These are phyloP conservation scores for Halocynthia roretzi DNA, from an alignment of 23 tunicate species.

Conservation along the genomic window DNA sequence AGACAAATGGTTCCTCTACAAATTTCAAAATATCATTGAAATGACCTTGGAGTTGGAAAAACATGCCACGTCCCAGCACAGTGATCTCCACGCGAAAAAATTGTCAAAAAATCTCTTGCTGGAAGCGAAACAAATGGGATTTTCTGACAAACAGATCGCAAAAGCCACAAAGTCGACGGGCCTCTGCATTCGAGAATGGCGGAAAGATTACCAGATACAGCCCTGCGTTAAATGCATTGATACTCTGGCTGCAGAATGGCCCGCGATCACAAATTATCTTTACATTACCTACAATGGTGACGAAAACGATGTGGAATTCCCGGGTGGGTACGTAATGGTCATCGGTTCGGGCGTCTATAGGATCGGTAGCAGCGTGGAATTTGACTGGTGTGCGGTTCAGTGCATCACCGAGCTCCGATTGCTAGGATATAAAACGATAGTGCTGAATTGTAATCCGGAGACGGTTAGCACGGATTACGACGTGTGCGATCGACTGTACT, in stretches of 20 bases:
- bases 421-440: constrained; percentile 83
- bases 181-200: constrained; percentile 42
- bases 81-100: not conserved
- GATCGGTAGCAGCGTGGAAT: constrained; percentile 93
- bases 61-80: constrained; percentile 1
- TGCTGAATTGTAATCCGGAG: constrained; percentile 95
- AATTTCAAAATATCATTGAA: constrained; percentile 64
- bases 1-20: constrained; percentile 84
- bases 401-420: constrained; percentile 73
- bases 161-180: constrained; percentile 50
- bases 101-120: constrained; percentile 21
- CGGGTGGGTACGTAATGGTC: constrained; percentile 54
- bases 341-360: constrained; percentile 89
- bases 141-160: constrained; percentile 86
- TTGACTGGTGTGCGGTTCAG: constrained; percentile 98
- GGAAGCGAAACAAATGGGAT: constrained; percentile 61
- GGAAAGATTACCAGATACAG: constrained; percentile 30
- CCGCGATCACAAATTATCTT: constrained; percentile 82
- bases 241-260: constrained; percentile 95
- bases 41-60: constrained; percentile 45
- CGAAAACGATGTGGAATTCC: constrained; percentile 50
- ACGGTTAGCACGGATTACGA: constrained; percentile 97
- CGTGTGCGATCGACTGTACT: constrained; percentile 83
- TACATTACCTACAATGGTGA: constrained; percentile 61
- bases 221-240: constrained; percentile 74